These are phyloP conservation scores for Hippopotamus amphibius DNA, from an alignment of 2,113 vertebrate species.

Conservation along the genomic window DNA sequence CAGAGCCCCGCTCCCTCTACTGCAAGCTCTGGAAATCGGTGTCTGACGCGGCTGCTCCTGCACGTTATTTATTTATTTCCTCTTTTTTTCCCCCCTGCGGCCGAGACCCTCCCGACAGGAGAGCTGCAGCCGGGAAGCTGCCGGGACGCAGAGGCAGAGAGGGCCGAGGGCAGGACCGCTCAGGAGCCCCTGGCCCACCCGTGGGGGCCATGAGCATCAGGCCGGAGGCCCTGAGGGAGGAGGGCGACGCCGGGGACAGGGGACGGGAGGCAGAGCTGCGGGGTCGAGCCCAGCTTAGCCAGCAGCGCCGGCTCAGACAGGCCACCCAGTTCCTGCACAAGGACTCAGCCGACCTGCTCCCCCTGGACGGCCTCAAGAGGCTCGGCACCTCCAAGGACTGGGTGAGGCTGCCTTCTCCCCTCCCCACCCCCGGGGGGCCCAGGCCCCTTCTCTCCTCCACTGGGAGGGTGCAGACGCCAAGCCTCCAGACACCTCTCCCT, in stretches of 20 bases:
- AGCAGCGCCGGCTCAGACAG: slow-evolving; percentile 96
- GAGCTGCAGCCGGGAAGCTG: slow-evolving; percentile 62
- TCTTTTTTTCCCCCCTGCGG: slow-evolving; percentile 53
- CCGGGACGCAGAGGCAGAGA: slow-evolving; percentile 59
- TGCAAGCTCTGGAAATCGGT: slow-evolving; percentile 78
- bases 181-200: background rate
- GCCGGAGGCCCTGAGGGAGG: slow-evolving; percentile 41
- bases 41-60: slow-evolving; percentile 79
- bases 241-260: slow-evolving; percentile 83
- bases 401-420: slow-evolving; percentile 89
- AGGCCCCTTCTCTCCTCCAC: background rate
- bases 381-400: slow-evolving; percentile 96
- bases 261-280: slow-evolving; percentile 90
- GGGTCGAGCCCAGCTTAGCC: slow-evolving; percentile 94
- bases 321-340: slow-evolving; percentile 97
- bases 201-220: slow-evolving; percentile 53
- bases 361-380: slow-evolving; percentile 95
- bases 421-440: background rate
- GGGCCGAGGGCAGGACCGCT: background rate
- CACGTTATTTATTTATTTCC: slow-evolving; percentile 59
- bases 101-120: slow-evolving; percentile 66
- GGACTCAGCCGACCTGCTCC: slow-evolving; percentile 98
- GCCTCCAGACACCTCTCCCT: background rate
- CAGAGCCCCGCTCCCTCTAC: slow-evolving; percentile 63
- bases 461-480: background rate